phyloP scores from a whole-genome alignment of 2,888 invertebrate genomes.

The Synanthedon vespiformis region DNA sequence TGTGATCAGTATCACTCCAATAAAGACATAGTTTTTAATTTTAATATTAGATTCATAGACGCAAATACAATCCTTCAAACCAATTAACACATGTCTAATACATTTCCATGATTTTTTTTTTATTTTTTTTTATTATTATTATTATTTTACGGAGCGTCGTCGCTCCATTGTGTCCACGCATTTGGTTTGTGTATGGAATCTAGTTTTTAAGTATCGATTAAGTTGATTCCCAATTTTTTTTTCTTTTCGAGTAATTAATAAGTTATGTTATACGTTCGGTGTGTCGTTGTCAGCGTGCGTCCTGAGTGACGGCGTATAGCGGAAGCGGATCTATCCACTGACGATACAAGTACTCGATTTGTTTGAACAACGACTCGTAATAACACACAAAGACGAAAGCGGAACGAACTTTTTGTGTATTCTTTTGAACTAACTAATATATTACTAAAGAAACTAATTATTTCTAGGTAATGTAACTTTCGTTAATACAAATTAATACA shows the following conservation, averaged over 20 bases:
- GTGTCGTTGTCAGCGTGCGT: no score
- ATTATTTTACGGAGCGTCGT: slow-evolving; percentile 20
- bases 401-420: no score
- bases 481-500: no score
- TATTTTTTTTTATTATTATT: slow-evolving; percentile 17
- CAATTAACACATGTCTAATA: slow-evolving; percentile 30
- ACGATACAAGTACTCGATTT: no score
- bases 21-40: slow-evolving; percentile 60
- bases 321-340: no score
- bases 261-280: no score
- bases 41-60: slow-evolving; percentile 45
- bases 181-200: slow-evolving; percentile 31
- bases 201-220: slow-evolving; percentile 51
- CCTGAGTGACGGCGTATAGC: no score
- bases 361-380: no score
- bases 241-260: slow-evolving; percentile 39
- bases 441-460: no score
- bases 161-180: slow-evolving; percentile 43
- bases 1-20: slow-evolving; percentile 65
- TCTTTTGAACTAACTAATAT: no score
- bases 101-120: slow-evolving; percentile 46
- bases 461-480: no score
- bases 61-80: slow-evolving; percentile 32
- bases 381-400: no score
- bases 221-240: slow-evolving; percentile 49